Conservation (phyloP, 2,797 vertebrate species). For the Melanitta fusca region DNA sequence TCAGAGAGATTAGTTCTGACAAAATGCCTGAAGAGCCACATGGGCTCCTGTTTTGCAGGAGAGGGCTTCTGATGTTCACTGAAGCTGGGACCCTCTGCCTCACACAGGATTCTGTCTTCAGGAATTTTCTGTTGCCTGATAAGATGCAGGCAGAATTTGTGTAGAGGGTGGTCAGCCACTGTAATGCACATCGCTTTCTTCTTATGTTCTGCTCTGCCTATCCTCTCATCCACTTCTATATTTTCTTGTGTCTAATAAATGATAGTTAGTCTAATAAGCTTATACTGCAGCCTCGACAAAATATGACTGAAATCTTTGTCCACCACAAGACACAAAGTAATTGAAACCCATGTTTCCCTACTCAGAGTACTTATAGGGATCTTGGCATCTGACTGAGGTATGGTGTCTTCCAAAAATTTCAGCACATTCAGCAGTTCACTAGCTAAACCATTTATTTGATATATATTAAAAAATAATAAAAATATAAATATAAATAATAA, state of each 20-base stretch:
- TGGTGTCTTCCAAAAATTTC: neutral
- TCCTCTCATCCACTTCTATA: neutral
- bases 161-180: neutral
- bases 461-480: neutral
- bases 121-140: neutral
- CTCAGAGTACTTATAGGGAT: neutral
- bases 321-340: neutral
- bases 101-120: neutral
- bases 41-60: neutral
- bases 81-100: neutral
- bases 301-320: neutral
- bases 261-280: neutral
- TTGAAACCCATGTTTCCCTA: neutral
- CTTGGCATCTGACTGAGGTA: neutral
- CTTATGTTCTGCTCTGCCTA: neutral
- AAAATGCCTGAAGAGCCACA: neutral
- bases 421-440: neutral
- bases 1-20: neutral
- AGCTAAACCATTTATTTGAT: neutral
- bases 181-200: neutral
- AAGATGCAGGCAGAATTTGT: neutral
- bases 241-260: neutral
- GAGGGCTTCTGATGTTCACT: neutral
- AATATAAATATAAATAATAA: neutral
- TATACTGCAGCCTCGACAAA: neutral